Base-by-base conservation (phyloP, 2,797 vertebrate genomes). In the Salmo trutta region DNA sequence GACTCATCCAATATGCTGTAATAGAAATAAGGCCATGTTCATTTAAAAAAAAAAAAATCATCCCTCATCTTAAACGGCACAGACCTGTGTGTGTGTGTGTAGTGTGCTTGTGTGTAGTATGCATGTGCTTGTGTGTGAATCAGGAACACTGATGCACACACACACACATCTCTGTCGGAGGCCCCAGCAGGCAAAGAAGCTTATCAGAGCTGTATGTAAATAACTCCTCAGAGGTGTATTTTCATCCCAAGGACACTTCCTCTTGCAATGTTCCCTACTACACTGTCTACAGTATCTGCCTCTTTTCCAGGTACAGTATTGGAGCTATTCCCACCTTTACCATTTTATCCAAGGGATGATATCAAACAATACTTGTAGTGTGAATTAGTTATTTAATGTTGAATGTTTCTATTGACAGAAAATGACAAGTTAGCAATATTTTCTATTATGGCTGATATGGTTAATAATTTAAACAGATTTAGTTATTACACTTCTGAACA, bases 131-230 rank as follows among this genome's bases (percentile, higher is more conserved):
- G 17, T 51, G 41, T 0, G 3, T 24, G 71, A 59, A 31, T 56
- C n/a, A 54, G 16, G 8, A 74, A 74, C 16, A 31, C 5, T 17
- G 64, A 62, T 36, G 36, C 6, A 24, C 65, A 69, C 1, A 54
- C 14, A 69, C 33, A 69, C 31, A 33, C 16, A 70, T 4, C 16
- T 19, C 16, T 27, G 47, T 53, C 24, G 5, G 15, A 31, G 51
- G 51, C 51, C 24, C 15, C 19, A 19, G 19, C 54, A 64, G 59
- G 51, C 78, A 5, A 51, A 36, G 19, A 69, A 73, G 7, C 51
- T 85, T 79, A 85, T 83, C 77, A 67, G 21, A 10, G 17, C 36
- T 68, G 17, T 76, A 89, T 89, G 88, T 77, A 91, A 91, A 92
- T 89, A 71, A 29, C 3, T 53, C 27, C 21, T 17, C 0, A 0